Percentiles rank a stretch among this genome's conserved stretches.
Evolutionary conservation across 2,113 vertebrate species (phyloP).

Genomic region (Taurulus bubalis): DNA sequence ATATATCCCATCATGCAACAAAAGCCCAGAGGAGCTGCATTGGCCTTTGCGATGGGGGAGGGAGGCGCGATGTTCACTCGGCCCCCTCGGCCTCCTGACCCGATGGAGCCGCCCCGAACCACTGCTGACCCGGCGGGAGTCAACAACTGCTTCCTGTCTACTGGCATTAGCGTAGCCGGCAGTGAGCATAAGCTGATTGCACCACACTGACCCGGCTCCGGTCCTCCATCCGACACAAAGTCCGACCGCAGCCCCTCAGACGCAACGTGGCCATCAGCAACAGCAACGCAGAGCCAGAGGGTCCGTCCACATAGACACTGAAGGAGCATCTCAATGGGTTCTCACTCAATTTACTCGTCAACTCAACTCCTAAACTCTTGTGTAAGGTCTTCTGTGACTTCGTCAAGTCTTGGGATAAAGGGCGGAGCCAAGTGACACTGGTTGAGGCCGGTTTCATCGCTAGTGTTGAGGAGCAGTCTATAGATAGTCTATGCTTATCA

Average conservation of each 20-base stretch:
- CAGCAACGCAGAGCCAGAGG: background rate
- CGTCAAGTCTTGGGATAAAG: background rate
- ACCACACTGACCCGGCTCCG: conserved; percentile 55
- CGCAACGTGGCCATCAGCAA: conserved; percentile 39
- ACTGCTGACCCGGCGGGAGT: conserved; percentile 81
- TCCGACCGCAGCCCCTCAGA: conserved; percentile 9
- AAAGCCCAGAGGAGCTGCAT: conserved; percentile 71
- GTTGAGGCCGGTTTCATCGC: too few species aligned
- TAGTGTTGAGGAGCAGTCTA: too few species aligned
- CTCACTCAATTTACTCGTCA: background rate
- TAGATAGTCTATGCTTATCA: too few species aligned
- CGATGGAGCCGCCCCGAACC: conserved; percentile 65
- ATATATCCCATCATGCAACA: conserved; percentile 81
- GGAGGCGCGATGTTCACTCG: conserved; percentile 57
- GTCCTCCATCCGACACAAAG: conserved; percentile 22
- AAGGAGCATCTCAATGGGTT: too few species aligned
- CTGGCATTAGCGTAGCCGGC: conserved; percentile 77
- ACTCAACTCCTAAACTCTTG: too few species aligned
- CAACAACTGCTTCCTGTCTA: conserved; percentile 85
- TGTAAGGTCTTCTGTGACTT: background rate
- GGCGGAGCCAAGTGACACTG: background rate
- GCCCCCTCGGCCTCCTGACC: conserved; percentile 38
- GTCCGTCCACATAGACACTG: background rate
- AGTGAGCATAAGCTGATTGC: conserved; percentile 76
- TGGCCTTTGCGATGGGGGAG: conserved; percentile 66